These are phyloP conservation scores for Scolopax mira DNA, from an alignment of 2,113 vertebrate species.

Conservation along the genomic window DNA sequence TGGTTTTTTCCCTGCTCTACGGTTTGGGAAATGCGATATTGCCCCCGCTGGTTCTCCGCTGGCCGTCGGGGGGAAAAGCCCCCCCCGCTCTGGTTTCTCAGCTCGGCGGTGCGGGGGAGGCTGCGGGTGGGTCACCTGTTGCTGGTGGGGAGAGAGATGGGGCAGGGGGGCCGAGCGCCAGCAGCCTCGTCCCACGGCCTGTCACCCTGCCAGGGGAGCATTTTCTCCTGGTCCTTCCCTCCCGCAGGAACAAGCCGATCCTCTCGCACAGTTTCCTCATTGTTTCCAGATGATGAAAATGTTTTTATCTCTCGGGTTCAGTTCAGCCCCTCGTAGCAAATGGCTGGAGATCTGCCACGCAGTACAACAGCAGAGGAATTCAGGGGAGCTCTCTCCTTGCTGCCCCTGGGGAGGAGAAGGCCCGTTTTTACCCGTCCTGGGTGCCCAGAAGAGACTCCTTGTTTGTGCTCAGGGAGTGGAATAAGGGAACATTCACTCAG, in stretches of 20 bases:
- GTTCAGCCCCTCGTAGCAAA: not conserved
- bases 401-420: not conserved
- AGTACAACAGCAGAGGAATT: not conserved
- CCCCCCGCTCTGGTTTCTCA: accelerated
- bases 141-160: not conserved
- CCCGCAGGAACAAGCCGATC: not conserved
- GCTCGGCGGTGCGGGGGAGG: not conserved
- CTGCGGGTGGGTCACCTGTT: not conserved
- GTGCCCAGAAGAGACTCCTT: slow-evolving; percentile 39
- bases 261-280: slow-evolving; percentile 24
- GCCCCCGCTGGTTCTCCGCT: not conserved
- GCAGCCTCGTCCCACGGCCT: not conserved
- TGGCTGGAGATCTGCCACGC: not conserved
- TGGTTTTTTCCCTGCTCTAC: not conserved
- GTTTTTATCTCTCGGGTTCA: slow-evolving; percentile 5
- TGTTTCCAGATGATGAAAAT: slow-evolving; percentile 47
- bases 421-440: not conserved
- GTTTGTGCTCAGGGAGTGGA: slow-evolving; percentile 26
- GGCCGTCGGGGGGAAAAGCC: not conserved
- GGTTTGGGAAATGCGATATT: accelerated
- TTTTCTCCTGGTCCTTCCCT: not conserved
- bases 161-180: not conserved
- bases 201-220: not conserved
- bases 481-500: slow-evolving; percentile 49
- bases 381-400: not conserved